These are phyloP conservation scores for Siniperca undulata DNA, from an alignment of 2,797 vertebrate genomes.

Conservation along the genomic window DNA sequence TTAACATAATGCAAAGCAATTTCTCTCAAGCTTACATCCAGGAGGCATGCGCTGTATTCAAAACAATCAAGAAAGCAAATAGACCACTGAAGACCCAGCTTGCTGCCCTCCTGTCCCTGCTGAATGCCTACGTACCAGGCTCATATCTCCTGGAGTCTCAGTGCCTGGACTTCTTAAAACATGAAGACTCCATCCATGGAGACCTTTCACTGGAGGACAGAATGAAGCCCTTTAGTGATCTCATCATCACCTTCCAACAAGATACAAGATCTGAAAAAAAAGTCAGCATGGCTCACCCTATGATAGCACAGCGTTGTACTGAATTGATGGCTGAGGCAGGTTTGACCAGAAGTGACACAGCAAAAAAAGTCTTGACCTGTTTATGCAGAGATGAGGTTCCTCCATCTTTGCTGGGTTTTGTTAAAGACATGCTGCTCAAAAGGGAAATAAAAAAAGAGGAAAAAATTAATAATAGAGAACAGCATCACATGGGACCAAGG, in stretches of 20 bases:
- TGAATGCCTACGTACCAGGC: conserved; percentile 49
- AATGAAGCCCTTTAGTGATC: conserved; percentile 13
- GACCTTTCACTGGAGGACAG: neutral
- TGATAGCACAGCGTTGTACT: conserved; percentile 21
- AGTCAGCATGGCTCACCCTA: conserved; percentile 21
- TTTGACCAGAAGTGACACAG: too few relatives aligned
- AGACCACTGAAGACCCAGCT: conserved; percentile 21
- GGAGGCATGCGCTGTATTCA: neutral
- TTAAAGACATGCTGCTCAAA: too few relatives aligned
- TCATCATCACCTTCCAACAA: conserved; percentile 12
- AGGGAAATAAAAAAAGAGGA: too few relatives aligned
- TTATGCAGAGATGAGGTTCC: too few relatives aligned
- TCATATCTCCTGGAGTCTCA: conserved; percentile 57
- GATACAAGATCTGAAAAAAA: neutral
- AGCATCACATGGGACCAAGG: too few relatives aligned
- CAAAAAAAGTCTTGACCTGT: too few relatives aligned
- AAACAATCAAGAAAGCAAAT: fast-evolving
- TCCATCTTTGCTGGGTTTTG: too few relatives aligned
- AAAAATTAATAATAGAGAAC: too few relatives aligned
- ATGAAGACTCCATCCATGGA: fast-evolving
- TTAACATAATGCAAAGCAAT: conserved; percentile 56
- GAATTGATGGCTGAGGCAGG: neutral
- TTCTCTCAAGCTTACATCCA: conserved; percentile 21
- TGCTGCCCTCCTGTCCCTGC: conserved; percentile 20
- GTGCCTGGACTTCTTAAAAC: conserved; percentile 29